phyloP scores from a whole-genome alignment of 1,140 invertebrate genomes.

The Ips typographus region DNA sequence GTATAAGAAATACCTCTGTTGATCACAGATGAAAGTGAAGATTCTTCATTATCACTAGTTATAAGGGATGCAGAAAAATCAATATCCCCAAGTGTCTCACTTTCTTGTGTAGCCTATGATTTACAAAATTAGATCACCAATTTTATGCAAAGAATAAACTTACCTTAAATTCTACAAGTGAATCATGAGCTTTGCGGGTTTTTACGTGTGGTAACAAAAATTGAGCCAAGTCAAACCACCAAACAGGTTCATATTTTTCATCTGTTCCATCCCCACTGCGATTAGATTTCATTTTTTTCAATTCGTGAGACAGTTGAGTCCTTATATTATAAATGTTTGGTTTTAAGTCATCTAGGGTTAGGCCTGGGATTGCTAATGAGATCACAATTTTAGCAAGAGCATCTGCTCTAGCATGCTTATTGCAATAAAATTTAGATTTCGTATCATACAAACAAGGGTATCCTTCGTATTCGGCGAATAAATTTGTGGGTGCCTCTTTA shows the following conservation, averaged over 20 bases:
- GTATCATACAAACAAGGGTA: no score
- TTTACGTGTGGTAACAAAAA: neutral
- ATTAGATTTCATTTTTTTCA: neutral
- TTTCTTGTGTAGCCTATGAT: neutral
- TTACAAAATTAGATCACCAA: no score
- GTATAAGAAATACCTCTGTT: no score
- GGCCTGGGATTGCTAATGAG: no score
- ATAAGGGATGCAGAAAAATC: neutral
- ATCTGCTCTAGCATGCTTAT: no score
- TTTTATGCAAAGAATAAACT: neutral
- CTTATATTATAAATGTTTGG: neutral
- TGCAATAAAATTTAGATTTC: no score
- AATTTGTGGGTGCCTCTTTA: no score
- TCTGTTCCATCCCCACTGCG: neutral
- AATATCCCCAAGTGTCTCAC: neutral
- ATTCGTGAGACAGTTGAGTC: neutral
- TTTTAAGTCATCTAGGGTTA: no score
- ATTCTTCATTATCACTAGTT: neutral
- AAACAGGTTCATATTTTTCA: neutral
- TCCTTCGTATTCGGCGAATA: no score
- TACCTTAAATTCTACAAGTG: neutral
- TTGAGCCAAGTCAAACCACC: constrained; percentile 2
- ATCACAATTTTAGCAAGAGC: no score
- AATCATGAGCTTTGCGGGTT: neutral
- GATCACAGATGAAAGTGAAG: neutral